Conservation (phyloP, 1,140 invertebrate species). For the Musca vetustissima region DNA sequence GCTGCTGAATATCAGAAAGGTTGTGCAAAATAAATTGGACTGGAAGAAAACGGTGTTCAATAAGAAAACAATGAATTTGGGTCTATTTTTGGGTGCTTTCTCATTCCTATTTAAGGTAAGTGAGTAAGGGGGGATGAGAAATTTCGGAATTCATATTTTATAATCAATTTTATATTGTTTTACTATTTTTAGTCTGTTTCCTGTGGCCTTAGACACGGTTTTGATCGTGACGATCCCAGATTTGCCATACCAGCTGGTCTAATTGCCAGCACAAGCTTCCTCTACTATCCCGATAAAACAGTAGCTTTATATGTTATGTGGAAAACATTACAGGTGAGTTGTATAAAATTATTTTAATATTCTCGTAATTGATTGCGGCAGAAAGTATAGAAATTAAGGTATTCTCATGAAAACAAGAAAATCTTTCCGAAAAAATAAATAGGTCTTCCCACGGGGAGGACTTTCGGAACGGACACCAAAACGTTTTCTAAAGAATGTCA, state of each 20-base stretch:
- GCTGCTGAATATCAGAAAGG: slow-evolving; percentile 54
- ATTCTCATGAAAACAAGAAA: no score
- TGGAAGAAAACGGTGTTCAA: slow-evolving; percentile 59
- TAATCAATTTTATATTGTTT: not conserved
- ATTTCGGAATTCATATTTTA: not conserved
- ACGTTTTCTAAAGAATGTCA: no score
- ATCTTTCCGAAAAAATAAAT: no score
- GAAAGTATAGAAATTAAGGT: no score
- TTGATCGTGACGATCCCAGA: slow-evolving; percentile 61
- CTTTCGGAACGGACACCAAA: no score
- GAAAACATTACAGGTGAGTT: slow-evolving; percentile 68
- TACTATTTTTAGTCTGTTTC: slow-evolving; percentile 58
- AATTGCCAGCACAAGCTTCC: slow-evolving; percentile 65
- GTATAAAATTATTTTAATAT: no score
- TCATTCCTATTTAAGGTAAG: slow-evolving; percentile 65
- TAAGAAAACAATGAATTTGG: slow-evolving; percentile 62
- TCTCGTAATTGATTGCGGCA: no score
- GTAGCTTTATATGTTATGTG: slow-evolving; percentile 72
- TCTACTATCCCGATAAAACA: slow-evolving; percentile 68
- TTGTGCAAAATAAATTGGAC: slow-evolving; percentile 58
- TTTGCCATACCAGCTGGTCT: slow-evolving; percentile 67
- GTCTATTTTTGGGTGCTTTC: slow-evolving; percentile 66
- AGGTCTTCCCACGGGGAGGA: no score
- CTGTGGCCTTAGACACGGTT: slow-evolving; percentile 62
- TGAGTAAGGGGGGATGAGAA: not conserved